Base-by-base conservation (phyloP, 2,113 vertebrate species). In the Galbula dea region DNA sequence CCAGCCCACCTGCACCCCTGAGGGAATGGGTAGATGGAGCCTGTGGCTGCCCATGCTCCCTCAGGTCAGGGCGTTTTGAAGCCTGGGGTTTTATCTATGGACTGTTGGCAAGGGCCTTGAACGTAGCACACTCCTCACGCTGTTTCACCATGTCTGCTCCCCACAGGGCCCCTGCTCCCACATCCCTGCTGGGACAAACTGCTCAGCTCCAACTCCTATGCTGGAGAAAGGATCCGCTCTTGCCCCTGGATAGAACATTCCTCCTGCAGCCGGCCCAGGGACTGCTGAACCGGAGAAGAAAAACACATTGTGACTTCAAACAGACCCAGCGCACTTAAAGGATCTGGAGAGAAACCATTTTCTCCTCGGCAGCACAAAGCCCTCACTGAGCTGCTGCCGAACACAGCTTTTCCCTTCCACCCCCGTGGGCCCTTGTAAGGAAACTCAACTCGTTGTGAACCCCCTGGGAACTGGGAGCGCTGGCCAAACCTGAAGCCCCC, bases 291-390 rank as follows among this genome's bases (percentile, higher is more conserved):
- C 75, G 5, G 93, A 96, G 95, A 97, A 96, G 95, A 97, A 97
- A 97, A 97, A 95, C 95, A 97, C 97, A 96, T 86, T 96, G 95
- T 96, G 91, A 95, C 95, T 97, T 96, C 95, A 95, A 96, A 97
- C 92, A 95, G 91, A 94, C 74, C 79, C 94, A 92, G 94, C n/a
- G 84, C 83, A 89, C 96, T 96, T 97, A 84, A 83, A 91, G 89
- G 89, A 96, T 95, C 92, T 92, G 89, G 87, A 94, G 94, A 96
- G 95, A 95, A 96, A 96, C 96, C 96, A 96, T 97, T 97, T 95
- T 96, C 95, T 96, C 83, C 96, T 95, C 85, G 41, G 95, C 82
- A 84, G 83, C 93, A 97, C 96, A 97, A 97, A 96, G 95, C 96
- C 77, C 97, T 97, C 85, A 94, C 95, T 96, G 95, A 97, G 93